These are phyloP conservation scores for Augochlorella aurata DNA, from an alignment of 2,888 invertebrate species.

Conservation along the genomic window DNA sequence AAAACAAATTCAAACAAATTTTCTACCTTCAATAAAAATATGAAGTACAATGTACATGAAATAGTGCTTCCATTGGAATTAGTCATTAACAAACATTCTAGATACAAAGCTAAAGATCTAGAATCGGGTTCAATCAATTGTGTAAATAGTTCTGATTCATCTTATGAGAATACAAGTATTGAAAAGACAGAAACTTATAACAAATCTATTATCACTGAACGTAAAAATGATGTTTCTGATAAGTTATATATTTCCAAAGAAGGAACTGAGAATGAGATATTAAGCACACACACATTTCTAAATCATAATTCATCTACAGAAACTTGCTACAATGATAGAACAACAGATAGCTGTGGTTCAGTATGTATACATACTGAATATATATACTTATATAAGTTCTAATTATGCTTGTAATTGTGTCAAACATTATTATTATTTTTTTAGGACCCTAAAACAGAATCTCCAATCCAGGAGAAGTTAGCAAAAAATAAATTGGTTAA, in stretches of 20 bases:
- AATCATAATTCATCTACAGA: slow-evolving; percentile 24
- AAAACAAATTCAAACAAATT: slow-evolving; percentile 10
- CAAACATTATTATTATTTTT: slow-evolving; percentile 14
- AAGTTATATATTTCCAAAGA: slow-evolving; percentile 48
- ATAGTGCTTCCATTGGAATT: slow-evolving; percentile 63
- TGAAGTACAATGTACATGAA: slow-evolving; percentile 48
- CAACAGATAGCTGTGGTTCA: slow-evolving; percentile 9
- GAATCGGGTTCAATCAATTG: slow-evolving; percentile 31
- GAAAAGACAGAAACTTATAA: slow-evolving; percentile 19
- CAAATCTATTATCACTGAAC: slow-evolving; percentile 19
- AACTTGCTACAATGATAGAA: slow-evolving; percentile 10
- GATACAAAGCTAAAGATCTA: slow-evolving; percentile 25
- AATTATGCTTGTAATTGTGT: not conserved
- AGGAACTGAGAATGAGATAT: slow-evolving; percentile 38
- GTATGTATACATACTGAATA: slow-evolving; percentile 29
- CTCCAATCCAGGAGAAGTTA: slow-evolving; percentile 25
- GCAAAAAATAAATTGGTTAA: slow-evolving; percentile 53
- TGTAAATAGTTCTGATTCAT: slow-evolving; percentile 16
- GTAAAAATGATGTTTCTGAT: slow-evolving; percentile 21
- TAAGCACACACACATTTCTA: slow-evolving; percentile 40
- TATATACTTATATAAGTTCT: not conserved
- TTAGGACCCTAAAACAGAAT: slow-evolving; percentile 41
- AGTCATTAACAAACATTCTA: slow-evolving; percentile 65
- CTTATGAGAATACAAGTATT: slow-evolving; percentile 25
- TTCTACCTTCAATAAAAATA: slow-evolving; percentile 14